A percentile compares a stretch with the other conserved stretches of the same genome.
phyloP scores from a whole-genome alignment of 2,113 vertebrate genomes.

The Argyrosomus japonicus region DNA sequence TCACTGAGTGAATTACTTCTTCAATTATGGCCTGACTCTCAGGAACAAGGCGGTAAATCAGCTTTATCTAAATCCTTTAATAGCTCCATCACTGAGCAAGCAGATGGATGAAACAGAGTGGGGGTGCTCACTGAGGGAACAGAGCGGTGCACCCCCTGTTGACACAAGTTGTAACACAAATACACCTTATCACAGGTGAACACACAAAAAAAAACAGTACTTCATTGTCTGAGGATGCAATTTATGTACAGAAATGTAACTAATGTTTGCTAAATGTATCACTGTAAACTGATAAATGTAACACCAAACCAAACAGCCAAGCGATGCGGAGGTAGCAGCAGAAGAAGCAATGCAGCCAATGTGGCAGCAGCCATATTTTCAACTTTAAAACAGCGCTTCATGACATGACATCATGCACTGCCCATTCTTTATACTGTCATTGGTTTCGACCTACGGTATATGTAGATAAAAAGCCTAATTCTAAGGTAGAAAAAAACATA shows the following conservation, averaged over 20 bases:
- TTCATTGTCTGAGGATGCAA: not conserved
- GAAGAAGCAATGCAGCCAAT: too few relatives aligned
- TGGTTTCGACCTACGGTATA: too few relatives aligned
- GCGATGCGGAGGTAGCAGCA: too few relatives aligned
- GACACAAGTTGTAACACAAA: conserved; percentile 15
- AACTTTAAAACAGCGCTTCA: too few relatives aligned
- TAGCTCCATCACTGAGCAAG: conserved; percentile 29
- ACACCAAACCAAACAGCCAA: too few relatives aligned
- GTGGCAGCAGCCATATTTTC: too few relatives aligned
- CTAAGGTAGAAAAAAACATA: too few relatives aligned
- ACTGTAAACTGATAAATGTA: too few relatives aligned
- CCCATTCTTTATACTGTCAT: too few relatives aligned
- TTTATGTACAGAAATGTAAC: not conserved
- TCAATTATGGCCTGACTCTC: conserved; percentile 21
- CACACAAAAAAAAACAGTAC: not conserved
- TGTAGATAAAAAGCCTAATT: too few relatives aligned
- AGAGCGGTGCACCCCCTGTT: conserved; percentile 1
- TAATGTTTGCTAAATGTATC: not conserved
- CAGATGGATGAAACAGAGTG: conserved; percentile 53
- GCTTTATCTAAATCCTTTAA: conserved; percentile 71
- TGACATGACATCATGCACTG: too few relatives aligned
- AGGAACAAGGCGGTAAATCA: conserved; percentile 61
- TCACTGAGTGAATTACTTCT: conserved; percentile 36
- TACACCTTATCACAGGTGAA: not conserved
- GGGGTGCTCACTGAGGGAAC: not conserved